phyloP scores from a whole-genome alignment of 1,140 invertebrate species.

The Littorina saxatilis region DNA sequence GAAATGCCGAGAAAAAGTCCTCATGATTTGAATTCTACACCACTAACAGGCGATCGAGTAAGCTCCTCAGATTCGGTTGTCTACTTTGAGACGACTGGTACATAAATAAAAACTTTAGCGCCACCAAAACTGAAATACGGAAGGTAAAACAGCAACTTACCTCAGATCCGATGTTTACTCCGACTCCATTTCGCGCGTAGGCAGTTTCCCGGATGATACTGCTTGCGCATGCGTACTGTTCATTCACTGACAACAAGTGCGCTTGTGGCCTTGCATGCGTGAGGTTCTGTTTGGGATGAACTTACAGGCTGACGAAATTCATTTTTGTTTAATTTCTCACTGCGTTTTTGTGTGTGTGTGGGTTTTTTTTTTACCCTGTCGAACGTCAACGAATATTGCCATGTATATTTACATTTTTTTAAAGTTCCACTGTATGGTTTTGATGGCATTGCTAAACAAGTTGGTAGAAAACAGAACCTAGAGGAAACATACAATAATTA shows the following conservation, averaged over 20 bases:
- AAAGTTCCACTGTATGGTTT: no score
- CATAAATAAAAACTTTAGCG: neutral
- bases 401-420: no score
- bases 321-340: no score
- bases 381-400: no score
- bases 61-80: neutral
- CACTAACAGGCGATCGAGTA: neutral
- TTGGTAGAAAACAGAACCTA: no score
- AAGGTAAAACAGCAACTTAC: constrained; percentile 35
- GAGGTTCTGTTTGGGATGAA: constrained; percentile 24
- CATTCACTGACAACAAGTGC: constrained; percentile 36
- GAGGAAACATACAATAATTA: no score
- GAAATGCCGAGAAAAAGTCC: constrained; percentile 11
- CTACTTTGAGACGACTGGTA: neutral
- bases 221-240: constrained; percentile 46
- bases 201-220: constrained; percentile 45
- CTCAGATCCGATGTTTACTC: constrained; percentile 48
- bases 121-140: neutral
- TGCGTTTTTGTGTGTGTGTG: no score
- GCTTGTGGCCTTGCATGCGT: neutral
- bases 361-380: no score
- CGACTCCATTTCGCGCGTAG: constrained; percentile 55
- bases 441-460: no score
- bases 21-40: neutral
- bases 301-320: no score